phyloP scores from a whole-genome alignment of 2,113 vertebrate genomes.

The Rhabdornis inornatus region DNA sequence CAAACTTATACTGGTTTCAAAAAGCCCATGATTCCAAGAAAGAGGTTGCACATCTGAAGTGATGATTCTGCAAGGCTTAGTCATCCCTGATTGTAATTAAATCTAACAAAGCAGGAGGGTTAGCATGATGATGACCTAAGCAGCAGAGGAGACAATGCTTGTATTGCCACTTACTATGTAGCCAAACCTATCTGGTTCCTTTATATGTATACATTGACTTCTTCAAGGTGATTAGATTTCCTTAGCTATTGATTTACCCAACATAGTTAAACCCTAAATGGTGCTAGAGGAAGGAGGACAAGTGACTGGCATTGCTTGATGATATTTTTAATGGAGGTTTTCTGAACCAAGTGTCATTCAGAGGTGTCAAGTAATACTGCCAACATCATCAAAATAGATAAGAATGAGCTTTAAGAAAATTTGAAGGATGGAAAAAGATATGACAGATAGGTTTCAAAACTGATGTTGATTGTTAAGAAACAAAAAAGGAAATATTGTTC shows the following conservation, averaged over 20 bases:
- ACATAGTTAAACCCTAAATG: constrained; percentile 53
- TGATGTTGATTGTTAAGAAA: not conserved
- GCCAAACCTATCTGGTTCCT: not conserved
- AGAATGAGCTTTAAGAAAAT: not conserved
- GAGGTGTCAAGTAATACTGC: not conserved
- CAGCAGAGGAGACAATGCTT: not conserved
- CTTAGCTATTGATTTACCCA: constrained; percentile 43
- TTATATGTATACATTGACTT: constrained; percentile 5
- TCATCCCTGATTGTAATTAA: not conserved
- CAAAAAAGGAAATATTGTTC: not conserved
- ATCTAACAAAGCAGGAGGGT: not conserved
- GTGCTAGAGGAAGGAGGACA: not conserved
- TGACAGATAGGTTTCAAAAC: not conserved
- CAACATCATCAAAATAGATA: not conserved
- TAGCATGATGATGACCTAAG: not conserved
- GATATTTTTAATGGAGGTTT: not conserved
- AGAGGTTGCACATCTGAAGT: not conserved
- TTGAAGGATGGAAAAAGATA: not conserved
- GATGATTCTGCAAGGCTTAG: not conserved
- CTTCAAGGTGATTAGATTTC: constrained; percentile 48
- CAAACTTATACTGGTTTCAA: not conserved
- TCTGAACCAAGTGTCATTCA: not conserved
- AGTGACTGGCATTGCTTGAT: not conserved
- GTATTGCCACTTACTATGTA: not conserved
- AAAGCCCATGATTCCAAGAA: not conserved